Evolutionary conservation across 2,113 vertebrate genomes (phyloP), one percentile per base, ranked within the genome.

Genomic region (Rhea americana): DNA sequence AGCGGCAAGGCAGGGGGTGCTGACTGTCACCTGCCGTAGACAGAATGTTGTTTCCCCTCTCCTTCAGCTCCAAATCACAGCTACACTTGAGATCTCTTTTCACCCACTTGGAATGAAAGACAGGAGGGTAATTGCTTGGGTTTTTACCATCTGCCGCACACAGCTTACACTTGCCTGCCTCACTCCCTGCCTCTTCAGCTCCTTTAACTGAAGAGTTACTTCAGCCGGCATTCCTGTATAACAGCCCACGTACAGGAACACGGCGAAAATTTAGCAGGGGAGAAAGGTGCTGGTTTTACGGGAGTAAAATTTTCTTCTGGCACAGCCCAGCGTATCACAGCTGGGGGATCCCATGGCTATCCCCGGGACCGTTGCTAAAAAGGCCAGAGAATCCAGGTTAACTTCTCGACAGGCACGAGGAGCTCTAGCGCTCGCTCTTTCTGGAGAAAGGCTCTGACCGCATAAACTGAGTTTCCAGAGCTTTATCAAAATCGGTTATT

Each of bases 81-180:
- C 26, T 20, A 47, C 26, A 45, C 10, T 30, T 43, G 28, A 75
- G 35, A 76, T 32, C 9, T 32, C 28, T 24, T 80, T 12, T 65
- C 28, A 41, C 53, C 43, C 8, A 14, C n/a, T 63, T 59, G 30
- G 28, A 43, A 20, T 30, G 43, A 48, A 72, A 74, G 19, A 61
- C 1, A 3, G 25, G 21, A 75, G 19, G 9, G 67, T 37, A 26
- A 9, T 67, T 4, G 1, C 41, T 47, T 55, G 16, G 0, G 6
- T 3, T 41, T 72, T 90, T 53, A 58, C 28, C 10, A 8, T 48
- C 11, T 15, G 19, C 25, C 59, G 82, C 8, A 68, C 5, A 73
- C 5, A 68, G 20, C 3, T 72, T 30, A 26, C 22, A 11, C 50
- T 56, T 76, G 22, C 21, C 19, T 63, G 13, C 28, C 53, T 53